Conservation (phyloP, 2,113 vertebrate genomes). For the Oplegnathus fasciatus region DNA sequence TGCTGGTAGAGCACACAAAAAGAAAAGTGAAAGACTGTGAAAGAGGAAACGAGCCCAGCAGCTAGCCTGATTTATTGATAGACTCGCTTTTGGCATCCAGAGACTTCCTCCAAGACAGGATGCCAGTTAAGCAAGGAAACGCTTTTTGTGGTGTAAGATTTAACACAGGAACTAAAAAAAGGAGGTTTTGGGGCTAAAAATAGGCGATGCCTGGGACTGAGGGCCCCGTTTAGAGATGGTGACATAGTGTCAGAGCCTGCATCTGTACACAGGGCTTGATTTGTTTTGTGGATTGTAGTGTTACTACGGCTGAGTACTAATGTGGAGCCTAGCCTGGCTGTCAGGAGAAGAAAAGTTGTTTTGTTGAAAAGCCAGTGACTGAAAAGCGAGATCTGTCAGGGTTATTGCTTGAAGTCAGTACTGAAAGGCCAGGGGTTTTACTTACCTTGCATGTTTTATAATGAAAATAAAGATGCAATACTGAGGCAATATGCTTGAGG, state of each 20-base stretch:
- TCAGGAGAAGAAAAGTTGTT: slow-evolving; percentile 1
- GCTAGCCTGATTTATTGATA: slow-evolving; percentile 73
- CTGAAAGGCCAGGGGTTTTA: not conserved
- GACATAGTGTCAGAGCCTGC: not conserved
- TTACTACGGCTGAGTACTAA: slow-evolving; percentile 14
- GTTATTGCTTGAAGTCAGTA: not conserved
- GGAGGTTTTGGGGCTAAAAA: slow-evolving; percentile 36
- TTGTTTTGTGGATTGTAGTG: slow-evolving; percentile 11
- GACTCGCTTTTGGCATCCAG: slow-evolving; percentile 46
- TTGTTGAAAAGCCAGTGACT: not conserved
- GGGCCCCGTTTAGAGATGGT: not conserved
- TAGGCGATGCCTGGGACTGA: not conserved
- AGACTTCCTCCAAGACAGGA: slow-evolving; percentile 69
- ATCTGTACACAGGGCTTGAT: slow-evolving; percentile 2
- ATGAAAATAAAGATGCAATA: not conserved
- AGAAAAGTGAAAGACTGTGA: slow-evolving; percentile 60
- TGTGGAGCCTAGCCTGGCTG: not conserved
- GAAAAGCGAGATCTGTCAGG: not conserved
- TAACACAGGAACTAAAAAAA: slow-evolving; percentile 36
- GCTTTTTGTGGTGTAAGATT: slow-evolving; percentile 33
- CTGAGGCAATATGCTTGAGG: not conserved
- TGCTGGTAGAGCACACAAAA: slow-evolving; percentile 3
- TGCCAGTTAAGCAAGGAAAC: slow-evolving; percentile 41
- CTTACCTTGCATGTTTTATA: not conserved
- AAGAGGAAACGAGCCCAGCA: slow-evolving; percentile 61